A percentile compares a stretch with the other conserved stretches of the same genome.
phyloP scores from a whole-genome alignment of 2,888 invertebrate genomes.

The Scaptomyza reducta region DNA sequence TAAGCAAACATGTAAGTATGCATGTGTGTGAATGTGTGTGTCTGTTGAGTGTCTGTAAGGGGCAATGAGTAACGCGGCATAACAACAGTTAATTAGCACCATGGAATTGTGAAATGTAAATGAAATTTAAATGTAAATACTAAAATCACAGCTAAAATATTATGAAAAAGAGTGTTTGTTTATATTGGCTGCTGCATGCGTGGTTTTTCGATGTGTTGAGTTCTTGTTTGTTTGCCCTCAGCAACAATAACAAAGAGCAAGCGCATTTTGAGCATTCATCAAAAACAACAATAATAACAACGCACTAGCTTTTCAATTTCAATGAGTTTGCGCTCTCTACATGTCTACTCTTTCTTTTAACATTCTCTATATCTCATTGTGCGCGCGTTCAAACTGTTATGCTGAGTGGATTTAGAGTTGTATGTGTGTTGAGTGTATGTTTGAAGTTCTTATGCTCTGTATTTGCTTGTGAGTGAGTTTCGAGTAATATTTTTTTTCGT shows the following conservation, averaged over 20 bases:
- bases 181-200: conserved; percentile 21
- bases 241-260: conserved; percentile 46
- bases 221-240: conserved; percentile 34
- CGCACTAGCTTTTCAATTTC: conserved; percentile 59
- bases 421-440: conserved; percentile 32
- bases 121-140: conserved; percentile 13
- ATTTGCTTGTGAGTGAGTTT: conserved; percentile 9
- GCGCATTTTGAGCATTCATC: conserved; percentile 27
- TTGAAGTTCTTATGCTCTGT: conserved; percentile 6
- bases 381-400: conserved; percentile 33
- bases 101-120: conserved; percentile 32
- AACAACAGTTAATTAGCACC: conserved; percentile 53
- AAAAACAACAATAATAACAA: conserved; percentile 47
- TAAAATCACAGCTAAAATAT: conserved; percentile 12
- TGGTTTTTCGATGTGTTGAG: conserved; percentile 6
- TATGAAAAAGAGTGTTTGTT: conserved; percentile 27
- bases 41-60: conserved; percentile 7
- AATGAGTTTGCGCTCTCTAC: conserved; percentile 61
- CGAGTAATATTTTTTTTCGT: neutral
- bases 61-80: conserved; percentile 34
- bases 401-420: conserved; percentile 47
- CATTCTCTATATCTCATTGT: conserved; percentile 14
- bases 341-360: neutral
- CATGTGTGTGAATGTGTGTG: conserved; percentile 8
- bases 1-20: conserved; percentile 60